Base-by-base conservation (phyloP, 2,888 invertebrate species). In the Oscheius sp. region DNA sequence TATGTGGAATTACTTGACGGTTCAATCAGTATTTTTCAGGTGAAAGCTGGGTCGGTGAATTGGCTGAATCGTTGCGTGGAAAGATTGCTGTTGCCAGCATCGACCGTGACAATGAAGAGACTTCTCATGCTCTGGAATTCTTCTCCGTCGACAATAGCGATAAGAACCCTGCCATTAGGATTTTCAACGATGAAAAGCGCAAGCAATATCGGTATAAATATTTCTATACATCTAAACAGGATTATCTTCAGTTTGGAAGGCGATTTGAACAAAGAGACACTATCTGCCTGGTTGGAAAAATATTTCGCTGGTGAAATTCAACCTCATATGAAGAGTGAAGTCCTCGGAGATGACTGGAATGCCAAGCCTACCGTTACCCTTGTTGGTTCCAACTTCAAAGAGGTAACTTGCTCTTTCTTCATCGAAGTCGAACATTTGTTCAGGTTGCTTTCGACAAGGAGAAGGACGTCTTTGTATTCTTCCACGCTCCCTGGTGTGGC, bases 341-440 rank as follows among this genome's bases (percentile, higher is more conserved):
- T 94, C 0, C 89, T 96, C 81, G 96, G 98, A 2, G 93, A 93
- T 82, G 97, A 97, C 91, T 98, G 98, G 98, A 93, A 97, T 90
- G 93, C 94, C 88, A 92, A 92, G 84, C 93, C 95, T 66, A 97
- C 98, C 72, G 96, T 95, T 91, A 91, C 92, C 68, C 92, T 99
- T 73, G 96, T 96, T 69, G 93, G 95, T 76, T 93, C 93, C 88
- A 98, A 97, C 92, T 98, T 98, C 89, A 94, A 95, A 86, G 93
- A 93, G 79, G 75, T 75, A 6, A 16, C n/a, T n/a, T n/a, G n/a
- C n/a, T n/a, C n/a, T n/a, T n/a, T n/a, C n/a, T n/a, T n/a, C n/a
- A n/a, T n/a, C n/a, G n/a, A n/a, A n/a, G n/a, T n/a, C n/a, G n/a
- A n/a, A n/a, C n/a, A 46, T 29, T 45, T 21, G 18, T 25, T 16